A percentile compares a stretch with the other conserved stretches of the same genome.
phyloP scores from a whole-genome alignment of 1,140 invertebrate genomes.

The Bombus picipes region DNA sequence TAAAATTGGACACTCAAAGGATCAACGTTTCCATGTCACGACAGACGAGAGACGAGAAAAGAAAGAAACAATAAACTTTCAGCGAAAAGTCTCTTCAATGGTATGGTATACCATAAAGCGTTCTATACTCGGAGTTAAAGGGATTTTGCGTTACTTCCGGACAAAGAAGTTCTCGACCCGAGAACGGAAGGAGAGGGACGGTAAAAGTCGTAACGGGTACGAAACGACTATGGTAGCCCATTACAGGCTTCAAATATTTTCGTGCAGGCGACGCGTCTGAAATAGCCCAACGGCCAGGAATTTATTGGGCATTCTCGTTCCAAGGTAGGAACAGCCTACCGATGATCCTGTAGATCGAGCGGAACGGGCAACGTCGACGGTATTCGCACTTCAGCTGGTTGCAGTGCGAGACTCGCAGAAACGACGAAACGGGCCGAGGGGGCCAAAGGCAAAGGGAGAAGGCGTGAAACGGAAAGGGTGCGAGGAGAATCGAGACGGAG shows the following conservation, averaged over 20 bases:
- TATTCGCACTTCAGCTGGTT: constrained; percentile 55
- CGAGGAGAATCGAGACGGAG: constrained; percentile 24
- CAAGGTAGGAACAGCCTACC: background rate
- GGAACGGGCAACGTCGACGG: constrained; percentile 30
- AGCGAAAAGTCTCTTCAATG: background rate
- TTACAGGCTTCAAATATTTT: constrained; percentile 61
- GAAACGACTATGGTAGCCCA: constrained; percentile 37
- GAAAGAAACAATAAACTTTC: background rate
- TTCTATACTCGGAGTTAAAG: background rate
- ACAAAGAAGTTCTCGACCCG: constrained; percentile 2
- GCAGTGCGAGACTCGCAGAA: constrained; percentile 42
- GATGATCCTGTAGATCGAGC: background rate
- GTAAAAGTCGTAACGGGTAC: constrained; percentile 11
- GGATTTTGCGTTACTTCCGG: constrained; percentile 5
- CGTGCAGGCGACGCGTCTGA: constrained; percentile 47
- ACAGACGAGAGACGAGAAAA: too few species aligned
- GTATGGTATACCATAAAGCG: background rate
- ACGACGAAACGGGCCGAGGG: background rate
- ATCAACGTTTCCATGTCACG: too few species aligned
- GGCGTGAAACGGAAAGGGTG: constrained; percentile 1
- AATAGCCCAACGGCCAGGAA: constrained; percentile 59
- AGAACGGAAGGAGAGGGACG: background rate
- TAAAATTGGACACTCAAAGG: accelerated
- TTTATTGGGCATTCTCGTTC: constrained; percentile 59
- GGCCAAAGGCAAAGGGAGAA: background rate